Conservation (phyloP, 2,888 invertebrate species). For the Monopis laevigella region DNA sequence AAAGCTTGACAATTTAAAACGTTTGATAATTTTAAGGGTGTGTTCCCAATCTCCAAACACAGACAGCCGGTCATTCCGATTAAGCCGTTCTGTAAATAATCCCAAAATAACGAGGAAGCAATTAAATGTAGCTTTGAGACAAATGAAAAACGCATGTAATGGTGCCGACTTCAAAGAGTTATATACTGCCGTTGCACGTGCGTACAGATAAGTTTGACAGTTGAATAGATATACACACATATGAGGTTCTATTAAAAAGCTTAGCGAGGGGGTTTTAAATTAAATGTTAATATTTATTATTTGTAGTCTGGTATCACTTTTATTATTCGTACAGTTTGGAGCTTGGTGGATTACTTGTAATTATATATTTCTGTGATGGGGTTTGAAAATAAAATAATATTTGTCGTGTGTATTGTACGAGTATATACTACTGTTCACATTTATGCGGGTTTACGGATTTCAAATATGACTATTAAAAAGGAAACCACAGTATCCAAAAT, state of each 20-base stretch:
- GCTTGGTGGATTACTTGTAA: too few species aligned
- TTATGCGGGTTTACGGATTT: too few species aligned
- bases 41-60: too few species aligned
- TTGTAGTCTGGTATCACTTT: constrained; percentile 20
- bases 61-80: constrained; percentile 31
- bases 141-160: constrained; percentile 26
- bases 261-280: constrained; percentile 22
- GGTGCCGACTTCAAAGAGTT: constrained; percentile 45
- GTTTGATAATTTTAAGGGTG: neutral
- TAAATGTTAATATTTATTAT: constrained; percentile 32
- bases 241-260: constrained; percentile 12
- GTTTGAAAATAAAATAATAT: too few species aligned
- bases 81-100: constrained; percentile 58
- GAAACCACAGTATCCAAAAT: too few species aligned
- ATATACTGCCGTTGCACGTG: constrained; percentile 29
- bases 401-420: too few species aligned
- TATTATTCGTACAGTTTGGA: constrained; percentile 5
- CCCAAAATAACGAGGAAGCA: constrained; percentile 64
- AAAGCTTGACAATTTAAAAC: neutral
- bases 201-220: constrained; percentile 28
- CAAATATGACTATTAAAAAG: too few species aligned
- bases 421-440: too few species aligned
- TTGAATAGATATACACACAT: constrained; percentile 8
- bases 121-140: constrained; percentile 60
- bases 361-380: too few species aligned